Base-by-base conservation (phyloP, 1,140 invertebrate genomes). In the Oedothorax gibbosus region DNA sequence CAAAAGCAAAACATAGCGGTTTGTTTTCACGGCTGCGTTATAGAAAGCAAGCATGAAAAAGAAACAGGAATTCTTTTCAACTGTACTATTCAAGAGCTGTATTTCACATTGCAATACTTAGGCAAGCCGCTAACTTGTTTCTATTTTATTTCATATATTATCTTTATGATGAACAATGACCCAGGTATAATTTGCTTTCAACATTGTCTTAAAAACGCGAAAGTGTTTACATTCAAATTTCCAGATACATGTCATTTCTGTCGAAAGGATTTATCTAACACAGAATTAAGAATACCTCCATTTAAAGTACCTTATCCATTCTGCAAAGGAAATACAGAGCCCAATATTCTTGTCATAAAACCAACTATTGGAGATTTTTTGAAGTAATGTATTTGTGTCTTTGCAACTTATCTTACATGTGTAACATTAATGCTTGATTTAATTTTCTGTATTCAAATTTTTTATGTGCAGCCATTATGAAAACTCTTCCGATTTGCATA, bases 241-340 rank as follows among this genome's bases (percentile, higher is more conserved):
- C 94, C 94, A 10, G 92, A 93, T 88, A 89, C 90, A 86, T 96
- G 95, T 89, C 93, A 94, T 83, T 91, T 93, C 84, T 96, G 95
- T 90, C 90, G 92, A 86, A 91, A 90, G 72, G 91, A 92, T 89
- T 90, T 95, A 66, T 89, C 91, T 66, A 89, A 89, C 87, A 91
- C 92, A 69, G 91, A 93, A 85, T 92, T 93, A 87, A 91, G 91
- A 82, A 90, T 95, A 15, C 91, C 95, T 86, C 95, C 95, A 62
- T 95, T 95, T 90, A 93, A 94, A 89, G 90, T 96, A 86, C 94
- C 94, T 80, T 95, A 94, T 91, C 95, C 95, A 51, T 95, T 96
- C 90, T 92, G 93, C 57, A 91, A 93, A 89, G 94, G 94, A 66
- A 92, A 92, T 75, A 93, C 94, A 87, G 92, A 93, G 90, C 93